Base-by-base conservation (phyloP, 2,888 invertebrate species). In the Slavum lentiscoides region DNA sequence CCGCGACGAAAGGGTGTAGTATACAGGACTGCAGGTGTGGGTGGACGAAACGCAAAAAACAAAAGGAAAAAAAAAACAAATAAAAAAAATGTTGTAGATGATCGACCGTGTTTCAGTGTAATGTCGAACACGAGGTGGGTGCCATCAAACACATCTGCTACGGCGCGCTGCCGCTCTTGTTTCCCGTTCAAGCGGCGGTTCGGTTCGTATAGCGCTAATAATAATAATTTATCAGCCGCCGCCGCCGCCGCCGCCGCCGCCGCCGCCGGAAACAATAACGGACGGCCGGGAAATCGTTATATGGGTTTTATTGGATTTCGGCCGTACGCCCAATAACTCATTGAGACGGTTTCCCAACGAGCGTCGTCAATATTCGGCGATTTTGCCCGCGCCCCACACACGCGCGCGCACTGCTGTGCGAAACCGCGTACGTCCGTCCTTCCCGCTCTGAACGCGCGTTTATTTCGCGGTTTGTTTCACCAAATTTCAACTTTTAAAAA, bases 151-250 rank as follows among this genome's bases (percentile, higher is more conserved):
- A 30, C 80, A 80, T 80, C 80, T 72, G 80, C 37, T 43, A 13
- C 37, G 49, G 1, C 30, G 30, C 30, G 30, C 30, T 30, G n/a
- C 23, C 21, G 68, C 17, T 17, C 53, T 8, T 55, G 13, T 74
- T 74, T 61, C 17, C 49, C n/a, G 17, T 62, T 62, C 23, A 7
- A n/a, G 4, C 49, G 0, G 21, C 43, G 37, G 37, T 23, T 2
- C 39, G 58, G 59, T 21, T 37, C 43, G 72, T n/a, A 43, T 23
- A 21, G 23, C 8, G 53, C 62, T 77, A 77, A 62, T 72, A 80
- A 80, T 80, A 80, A 80, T 72, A 80, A 80, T 80, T 80, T 80
- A 80, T 80, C 80, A 80, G 80, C 80, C 72, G 80, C 80, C 80
- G 58, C 72, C 80, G 72, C n/a, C n/a, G n/a, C n/a, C n/a, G n/a